Evolutionary conservation across 1,140 invertebrate species (phyloP), one percentile per base, ranked within the genome.

Genomic region (Pemphigus obesinymphae): DNA sequence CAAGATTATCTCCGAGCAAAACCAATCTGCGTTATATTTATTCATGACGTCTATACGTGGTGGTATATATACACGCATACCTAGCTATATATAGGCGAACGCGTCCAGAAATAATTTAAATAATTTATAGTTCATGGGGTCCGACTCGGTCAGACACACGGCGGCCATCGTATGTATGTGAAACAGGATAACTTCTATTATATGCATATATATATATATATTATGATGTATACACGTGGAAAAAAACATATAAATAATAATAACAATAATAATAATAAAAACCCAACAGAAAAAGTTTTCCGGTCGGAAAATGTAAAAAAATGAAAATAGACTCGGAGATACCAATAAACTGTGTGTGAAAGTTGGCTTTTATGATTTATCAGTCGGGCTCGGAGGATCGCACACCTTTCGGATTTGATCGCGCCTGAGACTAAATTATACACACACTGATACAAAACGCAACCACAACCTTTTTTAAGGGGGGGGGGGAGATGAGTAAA

Each of bases 1-100:
- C 48, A 37, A 76, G 20, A 55, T 76, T 76, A 76, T 76, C 48
- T 55, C 10, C 11, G 63, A 40, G 40, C 66, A 70, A 45, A 58
- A 76, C 73, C 50, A 37, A 58, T 76, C 55, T n/a, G 20, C 40
- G 61, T 58, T 78, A 37, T 78, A 37, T 78, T 34, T 78, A 55
- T 78, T 78, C 75, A 78, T 70, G 66, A n/a, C 34, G 63, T 68
- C 34, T 68, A 31, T 34, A 55, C 29, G 50, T n/a, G 6, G 20
- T 10, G 45, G 48, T 13, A 26, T 3, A 17, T 40, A 40, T 23
- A 26, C 48, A 20, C n/a, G n/a, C n/a, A n/a, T 66, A 37, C 34
- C 0, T 37, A 23, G 13, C 8, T 66, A 66, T 29, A 58, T 29
- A 26, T 63, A n/a, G 20, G 29, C 53, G 23, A 13, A 58, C 34